phyloP scores from a whole-genome alignment of 2,888 invertebrate genomes.

The Pyrrhosoma nymphula region DNA sequence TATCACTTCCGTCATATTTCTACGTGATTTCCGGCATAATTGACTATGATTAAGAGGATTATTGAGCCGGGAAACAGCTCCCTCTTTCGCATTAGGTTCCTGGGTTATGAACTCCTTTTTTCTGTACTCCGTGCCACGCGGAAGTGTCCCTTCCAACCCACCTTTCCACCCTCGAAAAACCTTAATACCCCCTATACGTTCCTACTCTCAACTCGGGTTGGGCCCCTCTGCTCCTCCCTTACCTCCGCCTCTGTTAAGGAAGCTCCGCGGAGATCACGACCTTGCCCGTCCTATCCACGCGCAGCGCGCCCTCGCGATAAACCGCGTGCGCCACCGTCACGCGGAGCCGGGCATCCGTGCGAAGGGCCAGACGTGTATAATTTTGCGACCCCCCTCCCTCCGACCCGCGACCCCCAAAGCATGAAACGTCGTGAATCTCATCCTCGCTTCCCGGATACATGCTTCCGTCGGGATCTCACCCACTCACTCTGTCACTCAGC shows the following conservation, averaged over 20 bases:
- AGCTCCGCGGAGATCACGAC: background rate
- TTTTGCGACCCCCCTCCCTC: background rate
- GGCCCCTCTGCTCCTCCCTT: background rate
- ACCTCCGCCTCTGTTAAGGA: too few species aligned
- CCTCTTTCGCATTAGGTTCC: background rate
- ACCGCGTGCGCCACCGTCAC: background rate
- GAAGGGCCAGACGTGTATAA: background rate
- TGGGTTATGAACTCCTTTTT: background rate
- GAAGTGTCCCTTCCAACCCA: background rate
- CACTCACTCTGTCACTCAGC: constrained; percentile 5
- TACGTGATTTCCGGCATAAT: too few species aligned
- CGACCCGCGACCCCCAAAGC: background rate
- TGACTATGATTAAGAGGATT: too few species aligned
- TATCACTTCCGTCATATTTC: too few species aligned
- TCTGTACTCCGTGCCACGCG: background rate
- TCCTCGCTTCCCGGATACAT: constrained; percentile 24
- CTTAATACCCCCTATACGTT: too few species aligned
- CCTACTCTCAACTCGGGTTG: background rate
- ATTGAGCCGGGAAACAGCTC: background rate
- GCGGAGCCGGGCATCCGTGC: background rate
- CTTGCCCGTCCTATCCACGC: background rate
- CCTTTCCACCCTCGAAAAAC: background rate
- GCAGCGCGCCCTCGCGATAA: background rate
- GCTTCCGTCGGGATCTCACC: background rate
- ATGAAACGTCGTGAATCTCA: background rate